These are phyloP conservation scores for Cryptomyrus ogoouensis DNA, from an alignment of 2,113 vertebrate genomes.

Conservation along the genomic window DNA sequence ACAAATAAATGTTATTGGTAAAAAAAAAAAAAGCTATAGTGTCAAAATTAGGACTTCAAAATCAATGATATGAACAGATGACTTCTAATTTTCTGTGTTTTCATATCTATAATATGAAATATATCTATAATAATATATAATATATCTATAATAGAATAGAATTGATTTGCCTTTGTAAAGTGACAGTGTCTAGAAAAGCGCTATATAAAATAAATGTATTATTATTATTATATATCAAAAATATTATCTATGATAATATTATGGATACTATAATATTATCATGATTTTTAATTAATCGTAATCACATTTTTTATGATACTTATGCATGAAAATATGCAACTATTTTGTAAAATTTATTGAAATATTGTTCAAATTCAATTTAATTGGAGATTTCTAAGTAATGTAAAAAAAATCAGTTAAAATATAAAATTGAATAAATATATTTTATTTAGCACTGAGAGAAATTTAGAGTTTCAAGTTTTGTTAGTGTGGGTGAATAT, in stretches of 20 bases:
- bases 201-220: no score
- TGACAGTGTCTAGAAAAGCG: no score
- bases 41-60: conserved; percentile 1
- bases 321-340: neutral
- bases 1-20: neutral
- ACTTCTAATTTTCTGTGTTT: neutral
- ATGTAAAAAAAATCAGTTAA: neutral
- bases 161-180: no score
- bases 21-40: neutral
- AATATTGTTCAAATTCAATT: neutral
- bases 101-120: neutral
- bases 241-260: neutral
- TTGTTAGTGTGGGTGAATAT: neutral
- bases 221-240: no score
- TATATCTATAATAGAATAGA: no score
- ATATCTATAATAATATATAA: no score
- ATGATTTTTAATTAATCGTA: neutral
- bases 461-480: neutral
- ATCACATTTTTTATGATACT: neutral
- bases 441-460: neutral
- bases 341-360: neutral
- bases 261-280: neutral
- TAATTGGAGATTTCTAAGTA: neutral
- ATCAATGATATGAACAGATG: neutral
- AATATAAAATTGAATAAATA: neutral